phyloP scores from a whole-genome alignment of 1,140 invertebrate genomes.

The Dendrolimus kikuchii region DNA sequence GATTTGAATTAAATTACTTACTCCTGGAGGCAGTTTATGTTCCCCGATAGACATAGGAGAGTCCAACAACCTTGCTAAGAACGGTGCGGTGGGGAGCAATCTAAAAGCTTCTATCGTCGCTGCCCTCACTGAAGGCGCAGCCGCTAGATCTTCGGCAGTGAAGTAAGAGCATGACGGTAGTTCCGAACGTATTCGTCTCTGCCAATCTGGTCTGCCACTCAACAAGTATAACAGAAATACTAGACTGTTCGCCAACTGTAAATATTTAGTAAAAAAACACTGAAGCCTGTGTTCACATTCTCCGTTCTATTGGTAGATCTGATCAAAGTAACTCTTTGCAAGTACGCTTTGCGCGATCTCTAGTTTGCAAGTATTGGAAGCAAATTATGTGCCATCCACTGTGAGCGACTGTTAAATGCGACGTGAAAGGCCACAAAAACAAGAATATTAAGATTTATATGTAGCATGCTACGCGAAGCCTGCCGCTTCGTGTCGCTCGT shows the following conservation, averaged over 20 bases:
- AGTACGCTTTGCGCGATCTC: no score
- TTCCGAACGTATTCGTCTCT: slow-evolving; percentile 85
- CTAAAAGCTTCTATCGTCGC: slow-evolving; percentile 91
- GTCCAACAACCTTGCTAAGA: slow-evolving; percentile 85
- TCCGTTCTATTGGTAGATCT: no score
- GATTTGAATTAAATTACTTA: slow-evolving; percentile 54
- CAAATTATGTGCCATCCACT: no score
- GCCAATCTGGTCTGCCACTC: slow-evolving; percentile 78
- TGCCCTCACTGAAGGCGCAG: slow-evolving; percentile 85
- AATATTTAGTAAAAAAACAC: slow-evolving; percentile 7
- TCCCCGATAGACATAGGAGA: slow-evolving; percentile 83
- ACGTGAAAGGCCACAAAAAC: no score
- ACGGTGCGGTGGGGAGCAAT: slow-evolving; percentile 87
- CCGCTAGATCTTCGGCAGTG: slow-evolving; percentile 75
- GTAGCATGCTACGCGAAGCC: no score
- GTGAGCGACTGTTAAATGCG: no score
- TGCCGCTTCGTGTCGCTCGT: no score
- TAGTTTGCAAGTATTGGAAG: no score
- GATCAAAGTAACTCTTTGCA: no score
- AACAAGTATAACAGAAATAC: slow-evolving; percentile 85
- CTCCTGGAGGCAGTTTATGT: slow-evolving; percentile 84
- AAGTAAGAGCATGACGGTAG: slow-evolving; percentile 75
- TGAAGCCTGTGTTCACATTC: no score
- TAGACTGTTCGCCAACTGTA: slow-evolving; percentile 85
- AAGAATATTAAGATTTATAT: no score